Evolutionary conservation across 2,888 invertebrate genomes (phyloP).

Genomic region (Leptinotarsa tumamoca): DNA sequence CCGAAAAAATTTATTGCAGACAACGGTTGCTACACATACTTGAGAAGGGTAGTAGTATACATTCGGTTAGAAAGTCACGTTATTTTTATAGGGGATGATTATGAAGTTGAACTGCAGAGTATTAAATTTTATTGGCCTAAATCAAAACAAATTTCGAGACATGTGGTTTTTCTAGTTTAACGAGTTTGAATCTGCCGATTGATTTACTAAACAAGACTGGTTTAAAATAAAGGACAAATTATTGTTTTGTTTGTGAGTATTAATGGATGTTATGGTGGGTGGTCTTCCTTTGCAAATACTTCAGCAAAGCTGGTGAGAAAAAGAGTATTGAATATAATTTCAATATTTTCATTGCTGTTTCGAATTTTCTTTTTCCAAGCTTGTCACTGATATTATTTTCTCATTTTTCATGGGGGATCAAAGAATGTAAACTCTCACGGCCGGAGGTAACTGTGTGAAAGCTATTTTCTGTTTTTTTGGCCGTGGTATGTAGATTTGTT

Average conservation of each 20-base stretch:
- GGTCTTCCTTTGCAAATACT: not conserved
- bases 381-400: too few relatives aligned
- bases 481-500: too few relatives aligned
- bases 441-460: too few relatives aligned
- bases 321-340: too few relatives aligned
- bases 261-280: not conserved
- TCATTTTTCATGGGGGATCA: too few relatives aligned
- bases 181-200: not conserved
- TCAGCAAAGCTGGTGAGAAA: too few relatives aligned
- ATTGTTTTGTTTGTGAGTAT: not conserved
- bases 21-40: constrained; percentile 23
- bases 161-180: not conserved
- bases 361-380: too few relatives aligned
- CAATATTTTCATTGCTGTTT: too few relatives aligned
- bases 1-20: constrained; percentile 25
- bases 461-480: too few relatives aligned
- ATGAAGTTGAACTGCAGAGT: constrained; percentile 33
- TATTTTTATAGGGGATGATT: constrained; percentile 38
- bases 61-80: constrained; percentile 30
- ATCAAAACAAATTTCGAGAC: constrained; percentile 17
- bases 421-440: too few relatives aligned
- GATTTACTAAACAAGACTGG: constrained; percentile 10
- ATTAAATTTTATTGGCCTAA: constrained; percentile 29
- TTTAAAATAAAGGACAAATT: not conserved
- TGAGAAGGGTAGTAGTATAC: constrained; percentile 28